Base-by-base conservation (phyloP, 1,140 invertebrate species). In the Papilio glaucus region DNA sequence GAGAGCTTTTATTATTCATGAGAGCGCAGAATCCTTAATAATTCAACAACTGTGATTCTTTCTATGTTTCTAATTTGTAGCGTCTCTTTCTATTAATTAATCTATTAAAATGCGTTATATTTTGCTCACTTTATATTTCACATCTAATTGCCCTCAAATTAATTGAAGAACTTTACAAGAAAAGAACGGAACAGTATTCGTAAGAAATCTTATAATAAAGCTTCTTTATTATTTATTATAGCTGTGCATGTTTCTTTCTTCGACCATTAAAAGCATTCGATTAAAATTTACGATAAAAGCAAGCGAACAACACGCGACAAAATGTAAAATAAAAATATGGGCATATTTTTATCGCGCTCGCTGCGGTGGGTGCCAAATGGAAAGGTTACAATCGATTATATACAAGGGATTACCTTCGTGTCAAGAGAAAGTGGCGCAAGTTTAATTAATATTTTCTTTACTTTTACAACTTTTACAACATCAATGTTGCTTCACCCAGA, bases 211-310 rank as follows among this genome's bases (percentile, higher is more conserved):
- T 49, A 49, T 18, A 49, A 18, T 49, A 18, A 21, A 18, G 39
- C 1, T 41, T 0, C 8, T 49, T 18, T 21, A 49, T 24, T 57
- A 10, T 49, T 18, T 21, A 49, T 24, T 57, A 10, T 26, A 26
- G 39, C 8, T 57, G 10, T 57, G 21, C 18, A 57, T 57, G 49
- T 57, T 41, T 45, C 13, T 42, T 49, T 49, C 21, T 57, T 4
- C 18, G 5, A 24, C 49, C 49, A 57, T 57, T 57, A 57, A 57
- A 57, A 57, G 21, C 49, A 24, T 57, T 57, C 49, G 24, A 57
- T 57, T 21, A 57, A 57, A 57, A 57, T 57, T 57, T 24, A 57
- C 18, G 49, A 57, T 57, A 24, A 57, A 57, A 57, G 24, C 49
- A 13, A 49, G 45, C 45, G 18, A 57, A 26, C 9, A 57, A 57